Evolutionary conservation across 2,888 invertebrate genomes (phyloP), one percentile per base, ranked within the genome.

Genomic region (Chrysolina oricalcia): DNA sequence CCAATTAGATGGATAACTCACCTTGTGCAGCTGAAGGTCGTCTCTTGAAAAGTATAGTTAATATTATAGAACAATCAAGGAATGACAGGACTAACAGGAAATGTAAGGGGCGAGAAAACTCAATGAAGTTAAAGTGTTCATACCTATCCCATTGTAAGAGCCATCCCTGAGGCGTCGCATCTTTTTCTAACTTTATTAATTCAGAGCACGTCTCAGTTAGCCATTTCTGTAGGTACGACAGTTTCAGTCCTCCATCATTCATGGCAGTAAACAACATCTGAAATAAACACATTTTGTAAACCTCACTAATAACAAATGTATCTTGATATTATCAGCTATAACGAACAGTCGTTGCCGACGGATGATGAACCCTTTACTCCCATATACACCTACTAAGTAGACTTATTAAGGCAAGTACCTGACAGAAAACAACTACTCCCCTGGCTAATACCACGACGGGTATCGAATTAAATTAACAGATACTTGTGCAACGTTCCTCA

Each of bases 81-180:
- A 15, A 27, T 23, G 27, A 64, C 13, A 43, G 67, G 68, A 56
- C 41, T 19, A 43, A 53, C 10, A 9, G 48, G 63, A 17, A 21
- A 35, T 35, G 62, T 53, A 40, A 68, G 35, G 53, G 19, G 10
- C 10, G 21, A 56, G 43, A 27, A 59, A 70, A 76, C 46, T 68
- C 46, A 65, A 66, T 63, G 15, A 77, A 74, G 62, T 69, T 46
- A 41, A 70, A 73, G 64, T 19, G 46, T 46, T 88, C 90, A 89
- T 93, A 94, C 94, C 93, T 94, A 92, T 93, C 93, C 94, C 94
- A 94, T 85, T 92, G 91, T 87, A 93, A 92, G 83, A 90, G 90
- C 93, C 93, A 94, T 83, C 93, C 93, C 56, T 90, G 88, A 40
- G 94, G 93, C 50, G 93, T 91, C 15, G 93, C 92, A 77, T 91